phyloP scores from a whole-genome alignment of 2,113 vertebrate genomes.

The Nansenia antarctica region DNA sequence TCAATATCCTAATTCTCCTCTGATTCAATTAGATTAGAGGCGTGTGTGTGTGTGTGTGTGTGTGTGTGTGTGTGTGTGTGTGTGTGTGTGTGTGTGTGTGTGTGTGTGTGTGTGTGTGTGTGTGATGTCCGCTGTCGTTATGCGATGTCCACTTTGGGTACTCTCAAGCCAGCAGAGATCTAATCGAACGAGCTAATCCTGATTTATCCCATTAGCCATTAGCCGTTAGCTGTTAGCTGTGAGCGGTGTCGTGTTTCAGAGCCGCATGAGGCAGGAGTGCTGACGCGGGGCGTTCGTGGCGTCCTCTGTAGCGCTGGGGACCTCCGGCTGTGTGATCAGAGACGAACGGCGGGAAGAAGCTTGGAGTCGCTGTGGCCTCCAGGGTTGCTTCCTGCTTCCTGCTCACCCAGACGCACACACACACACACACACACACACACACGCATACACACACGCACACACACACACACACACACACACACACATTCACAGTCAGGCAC shows the following conservation, averaged over 20 bases:
- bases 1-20: constrained; percentile 21
- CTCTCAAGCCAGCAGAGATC: constrained; percentile 31
- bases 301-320: background rate
- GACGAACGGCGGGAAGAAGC: background rate
- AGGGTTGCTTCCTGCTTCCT: too few species aligned
- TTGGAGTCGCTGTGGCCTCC: background rate
- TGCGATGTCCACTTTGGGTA: constrained; percentile 19
- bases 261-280: constrained; percentile 33
- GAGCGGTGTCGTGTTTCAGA: constrained; percentile 53
- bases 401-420: too few species aligned
- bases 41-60: too few species aligned
- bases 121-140: too few species aligned
- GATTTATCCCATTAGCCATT: too few species aligned
- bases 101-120: too few species aligned
- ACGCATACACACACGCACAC: too few species aligned
- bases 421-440: too few species aligned
- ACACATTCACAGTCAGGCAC: too few species aligned
- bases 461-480: too few species aligned
- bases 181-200: constrained; percentile 57
- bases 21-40: background rate
- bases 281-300: background rate
- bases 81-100: too few species aligned
- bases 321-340: constrained; percentile 2
- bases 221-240: constrained; percentile 37
- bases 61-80: too few species aligned